A percentile compares a stretch with the other conserved stretches of the same genome.
These are phyloP conservation scores for Drosophila varians DNA, from an alignment of 1,140 invertebrate species.

Conservation along the genomic window DNA sequence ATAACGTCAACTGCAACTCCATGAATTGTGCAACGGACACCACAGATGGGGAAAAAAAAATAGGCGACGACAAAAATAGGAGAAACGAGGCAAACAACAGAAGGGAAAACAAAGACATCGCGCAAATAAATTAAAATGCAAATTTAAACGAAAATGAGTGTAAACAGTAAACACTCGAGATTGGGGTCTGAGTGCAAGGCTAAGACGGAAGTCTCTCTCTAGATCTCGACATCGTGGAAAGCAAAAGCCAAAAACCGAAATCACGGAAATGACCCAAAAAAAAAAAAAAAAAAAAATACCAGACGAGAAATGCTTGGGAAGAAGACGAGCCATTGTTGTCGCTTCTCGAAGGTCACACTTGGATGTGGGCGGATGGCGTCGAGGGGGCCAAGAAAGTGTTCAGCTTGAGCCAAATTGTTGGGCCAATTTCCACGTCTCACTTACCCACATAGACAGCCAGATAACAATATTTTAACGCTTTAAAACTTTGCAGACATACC, in stretches of 20 bases:
- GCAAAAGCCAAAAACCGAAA: conserved; percentile 43
- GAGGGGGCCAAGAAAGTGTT: conserved; percentile 49
- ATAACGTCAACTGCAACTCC: conserved; percentile 9
- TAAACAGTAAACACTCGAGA: conserved; percentile 57
- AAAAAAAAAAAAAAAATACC: conserved; percentile 5
- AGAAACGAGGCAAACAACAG: background rate
- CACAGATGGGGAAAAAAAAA: background rate
- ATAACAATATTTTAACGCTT: conserved; percentile 14
- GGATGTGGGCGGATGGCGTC: conserved; percentile 25
- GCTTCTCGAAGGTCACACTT: conserved; percentile 41
- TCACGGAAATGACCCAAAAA: conserved; percentile 55
- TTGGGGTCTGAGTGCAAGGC: conserved; percentile 27
- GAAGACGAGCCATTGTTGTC: conserved; percentile 49
- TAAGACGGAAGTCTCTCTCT: conserved; percentile 27
- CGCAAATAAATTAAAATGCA: conserved; percentile 75
- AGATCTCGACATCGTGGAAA: conserved; percentile 40
- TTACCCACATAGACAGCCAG: conserved; percentile 29
- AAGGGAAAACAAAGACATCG: conserved; percentile 18
- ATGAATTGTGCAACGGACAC: conserved; percentile 38
- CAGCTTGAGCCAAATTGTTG: conserved; percentile 58
- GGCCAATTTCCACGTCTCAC: conserved; percentile 63
- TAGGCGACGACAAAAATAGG: conserved; percentile 3
- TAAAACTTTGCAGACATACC: conserved; percentile 46
- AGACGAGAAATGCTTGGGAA: conserved; percentile 11
- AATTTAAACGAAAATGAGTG: conserved; percentile 70